phyloP scores from a whole-genome alignment of 2,888 invertebrate genomes.

The Athetis lepigone region DNA sequence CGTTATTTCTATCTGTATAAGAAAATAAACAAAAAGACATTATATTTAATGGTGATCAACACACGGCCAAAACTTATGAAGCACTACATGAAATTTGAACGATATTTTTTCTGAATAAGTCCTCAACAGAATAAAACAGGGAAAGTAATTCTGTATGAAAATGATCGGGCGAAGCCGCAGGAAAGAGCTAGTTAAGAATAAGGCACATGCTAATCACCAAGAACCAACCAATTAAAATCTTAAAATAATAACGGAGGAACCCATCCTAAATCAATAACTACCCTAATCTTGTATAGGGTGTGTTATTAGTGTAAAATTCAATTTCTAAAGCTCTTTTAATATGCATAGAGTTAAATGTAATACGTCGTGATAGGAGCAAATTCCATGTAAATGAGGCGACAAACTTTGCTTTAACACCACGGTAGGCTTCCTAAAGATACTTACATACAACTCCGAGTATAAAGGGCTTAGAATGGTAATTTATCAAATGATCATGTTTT shows the following conservation, averaged over 20 bases:
- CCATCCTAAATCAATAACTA: conserved; percentile 49
- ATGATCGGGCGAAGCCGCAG: too few species aligned
- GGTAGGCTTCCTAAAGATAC: conserved; percentile 47
- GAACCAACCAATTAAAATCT: neutral
- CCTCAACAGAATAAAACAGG: too few species aligned
- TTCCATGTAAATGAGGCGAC: conserved; percentile 56
- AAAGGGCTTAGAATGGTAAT: conserved; percentile 36
- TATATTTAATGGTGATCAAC: too few species aligned
- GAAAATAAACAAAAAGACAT: too few species aligned
- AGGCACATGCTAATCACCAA: neutral
- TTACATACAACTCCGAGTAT: conserved; percentile 28
- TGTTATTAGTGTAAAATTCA: conserved; percentile 51
- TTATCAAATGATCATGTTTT: conserved; percentile 32
- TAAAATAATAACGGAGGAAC: neutral
- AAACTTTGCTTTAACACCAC: conserved; percentile 45
- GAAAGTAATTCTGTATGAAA: too few species aligned
- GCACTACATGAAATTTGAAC: too few species aligned
- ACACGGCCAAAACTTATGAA: too few species aligned
- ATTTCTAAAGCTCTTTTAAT: conserved; percentile 54
- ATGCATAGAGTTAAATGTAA: conserved; percentile 56
- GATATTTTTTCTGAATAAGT: too few species aligned
- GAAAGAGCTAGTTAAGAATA: too few species aligned
- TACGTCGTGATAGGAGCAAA: conserved; percentile 47
- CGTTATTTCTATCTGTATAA: too few species aligned
- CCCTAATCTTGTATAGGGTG: conserved; percentile 43